phyloP scores from a whole-genome alignment of 2,113 vertebrate species.

The Tapirus terrestris region DNA sequence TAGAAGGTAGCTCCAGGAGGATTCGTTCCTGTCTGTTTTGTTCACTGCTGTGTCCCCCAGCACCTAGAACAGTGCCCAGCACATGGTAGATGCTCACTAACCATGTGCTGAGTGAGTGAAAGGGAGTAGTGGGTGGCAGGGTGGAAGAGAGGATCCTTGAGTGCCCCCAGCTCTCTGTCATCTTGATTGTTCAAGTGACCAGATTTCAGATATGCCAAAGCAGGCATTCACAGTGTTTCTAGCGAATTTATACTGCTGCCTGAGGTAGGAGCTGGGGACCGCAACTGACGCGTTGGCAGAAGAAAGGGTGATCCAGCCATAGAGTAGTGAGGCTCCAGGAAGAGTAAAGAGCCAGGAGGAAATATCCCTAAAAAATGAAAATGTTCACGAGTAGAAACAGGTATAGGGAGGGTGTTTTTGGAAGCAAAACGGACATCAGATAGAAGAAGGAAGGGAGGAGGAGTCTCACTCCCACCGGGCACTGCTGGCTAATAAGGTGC shows the following conservation, averaged over 20 bases:
- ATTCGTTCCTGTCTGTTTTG: not conserved
- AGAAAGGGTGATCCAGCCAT: not conserved
- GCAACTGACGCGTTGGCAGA: not conserved
- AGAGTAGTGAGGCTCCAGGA: slow-evolving; percentile 9
- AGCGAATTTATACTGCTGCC: not conserved
- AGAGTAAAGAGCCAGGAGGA: not conserved
- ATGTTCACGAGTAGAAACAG: not conserved
- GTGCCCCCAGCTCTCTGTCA: not conserved
- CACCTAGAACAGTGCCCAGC: not conserved
- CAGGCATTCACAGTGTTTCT: not conserved
- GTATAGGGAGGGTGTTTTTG: not conserved
- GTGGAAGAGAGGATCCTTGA: not conserved
- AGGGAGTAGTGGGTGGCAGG: not conserved
- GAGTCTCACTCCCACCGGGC: not conserved
- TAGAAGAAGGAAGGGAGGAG: not conserved
- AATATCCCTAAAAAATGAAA: not conserved
- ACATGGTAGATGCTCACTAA: slow-evolving; percentile 5
- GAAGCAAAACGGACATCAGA: not conserved
- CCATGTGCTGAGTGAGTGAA: not conserved
- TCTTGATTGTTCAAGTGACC: not conserved
- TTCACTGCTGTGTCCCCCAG: not conserved
- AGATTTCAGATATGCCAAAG: not conserved
- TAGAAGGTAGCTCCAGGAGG: not conserved
- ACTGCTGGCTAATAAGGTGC: not conserved
- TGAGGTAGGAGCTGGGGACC: not conserved